These are phyloP conservation scores for Lasiurus cinereus DNA, from an alignment of 2,113 vertebrate genomes.

Conservation along the genomic window DNA sequence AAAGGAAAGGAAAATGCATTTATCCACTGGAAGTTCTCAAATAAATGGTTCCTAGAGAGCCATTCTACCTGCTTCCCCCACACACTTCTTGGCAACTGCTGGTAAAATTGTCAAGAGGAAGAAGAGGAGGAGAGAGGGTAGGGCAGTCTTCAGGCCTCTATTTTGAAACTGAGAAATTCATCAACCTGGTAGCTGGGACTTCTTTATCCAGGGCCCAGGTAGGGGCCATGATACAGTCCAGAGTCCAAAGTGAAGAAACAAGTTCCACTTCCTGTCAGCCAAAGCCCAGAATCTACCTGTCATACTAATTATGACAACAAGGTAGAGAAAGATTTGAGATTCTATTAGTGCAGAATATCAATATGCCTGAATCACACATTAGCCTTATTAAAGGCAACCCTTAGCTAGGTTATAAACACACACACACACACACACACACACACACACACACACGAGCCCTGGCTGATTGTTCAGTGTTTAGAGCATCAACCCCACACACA, in stretches of 20 bases:
- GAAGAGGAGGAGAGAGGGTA: background rate
- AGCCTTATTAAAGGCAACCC: conserved; percentile 64
- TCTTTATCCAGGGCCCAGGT: conserved; percentile 37
- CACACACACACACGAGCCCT: too few species aligned
- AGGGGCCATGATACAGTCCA: conserved; percentile 5
- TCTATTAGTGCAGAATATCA: conserved; percentile 66
- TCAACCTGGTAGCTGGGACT: background rate
- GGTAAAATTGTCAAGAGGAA: conserved; percentile 50
- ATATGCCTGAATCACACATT: conserved; percentile 56
- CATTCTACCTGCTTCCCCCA: conserved; percentile 65
- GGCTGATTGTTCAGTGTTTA: background rate
- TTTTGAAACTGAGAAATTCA: conserved; percentile 65
- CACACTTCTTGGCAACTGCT: conserved; percentile 65
- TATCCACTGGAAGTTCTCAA: conserved; percentile 65
- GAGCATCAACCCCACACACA: background rate
- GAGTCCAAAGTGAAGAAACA: conserved; percentile 29
- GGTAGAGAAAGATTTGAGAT: conserved; percentile 18
- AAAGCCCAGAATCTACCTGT: conserved; percentile 49
- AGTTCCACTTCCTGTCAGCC: conserved; percentile 27
- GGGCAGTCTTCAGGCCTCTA: background rate
- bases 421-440: too few species aligned
- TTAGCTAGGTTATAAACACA: conserved; percentile 45
- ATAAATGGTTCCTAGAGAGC: conserved; percentile 71
- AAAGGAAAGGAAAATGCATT: conserved; percentile 60
- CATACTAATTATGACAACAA: conserved; percentile 62